Evolutionary conservation across 1,140 invertebrate species (phyloP), one percentile per base, ranked within the genome.

Genomic region (Aphelinus atriplicis): DNA sequence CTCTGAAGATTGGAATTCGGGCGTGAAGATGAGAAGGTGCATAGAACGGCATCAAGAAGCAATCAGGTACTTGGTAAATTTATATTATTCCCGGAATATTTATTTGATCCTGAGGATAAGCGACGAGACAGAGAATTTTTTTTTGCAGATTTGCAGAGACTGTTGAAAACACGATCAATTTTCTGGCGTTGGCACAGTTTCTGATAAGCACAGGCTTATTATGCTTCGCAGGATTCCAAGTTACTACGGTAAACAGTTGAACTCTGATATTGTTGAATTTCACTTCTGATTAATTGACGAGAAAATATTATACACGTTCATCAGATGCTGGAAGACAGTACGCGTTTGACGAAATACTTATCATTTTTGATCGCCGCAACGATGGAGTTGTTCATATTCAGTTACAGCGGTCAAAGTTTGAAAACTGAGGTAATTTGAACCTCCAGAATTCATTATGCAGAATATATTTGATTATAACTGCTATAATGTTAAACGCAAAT

Each of bases 321-420:
- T 53, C 51, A 53, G 51, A 53, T 53, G 51, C 51, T 53, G 51
- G 51, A 53, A 9, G 75, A 84, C 53, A 78, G 62, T 51, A 56
- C 56, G 9, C 70, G 69, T 0, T 63, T 83, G 5, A 76, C 78
- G 42, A 80, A 82, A 68, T 83, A 83, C 62, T 46, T 58, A 1
- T 70, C 71, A 2, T 83, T 82, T 61, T 58, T 83, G 1, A 78
- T 76, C 4, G 53, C 84, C 1, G 81, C 84, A 3, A 81, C 84
- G 4, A 55, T 83, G 7, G 85, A 85, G 68, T 61, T 86, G 53
- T 87, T 83, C 74, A 64, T 87, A 42, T 86, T 85, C 65, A 84
- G 81, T 69, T 81, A 78, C 57, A 82, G 82, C 26, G 84, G 84
- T 5, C 64, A 84, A n/a, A 50, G 66, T 7, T 69, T 85, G 71